These are phyloP conservation scores for Protobothrops mucrosquamatus DNA, from an alignment of 2,113 vertebrate genomes.

Conservation along the genomic window DNA sequence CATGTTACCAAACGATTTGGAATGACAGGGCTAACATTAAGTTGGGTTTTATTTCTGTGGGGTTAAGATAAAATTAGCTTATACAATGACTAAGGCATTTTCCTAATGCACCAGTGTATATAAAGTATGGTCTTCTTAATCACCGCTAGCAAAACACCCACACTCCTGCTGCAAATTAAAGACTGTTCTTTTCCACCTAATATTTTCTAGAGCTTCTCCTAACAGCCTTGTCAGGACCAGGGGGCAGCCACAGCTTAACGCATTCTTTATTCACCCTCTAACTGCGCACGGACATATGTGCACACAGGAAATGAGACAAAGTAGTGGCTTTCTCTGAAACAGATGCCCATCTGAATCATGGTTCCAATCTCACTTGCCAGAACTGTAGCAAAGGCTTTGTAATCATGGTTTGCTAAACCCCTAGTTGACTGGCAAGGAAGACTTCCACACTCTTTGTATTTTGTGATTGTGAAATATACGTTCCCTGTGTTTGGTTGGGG, in stretches of 20 bases:
- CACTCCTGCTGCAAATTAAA: not conserved
- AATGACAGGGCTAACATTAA: not conserved
- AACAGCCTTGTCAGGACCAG: not conserved
- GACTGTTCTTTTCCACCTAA: not conserved
- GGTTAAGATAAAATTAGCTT: not conserved
- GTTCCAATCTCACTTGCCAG: not conserved
- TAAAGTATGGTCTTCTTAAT: not conserved
- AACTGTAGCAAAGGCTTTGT: not conserved
- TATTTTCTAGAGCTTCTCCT: not conserved
- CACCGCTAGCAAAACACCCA: not conserved
- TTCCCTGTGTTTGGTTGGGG: not conserved
- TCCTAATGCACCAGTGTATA: not conserved
- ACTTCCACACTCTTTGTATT: not conserved
- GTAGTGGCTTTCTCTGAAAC: not conserved
- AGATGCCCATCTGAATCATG: not conserved
- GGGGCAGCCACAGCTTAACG: not conserved
- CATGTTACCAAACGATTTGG: not conserved
- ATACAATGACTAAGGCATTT: not conserved
- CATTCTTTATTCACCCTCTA: not conserved
- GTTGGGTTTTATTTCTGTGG: not conserved
- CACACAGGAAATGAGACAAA: not conserved
- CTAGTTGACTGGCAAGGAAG: not conserved
- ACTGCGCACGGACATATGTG: not conserved
- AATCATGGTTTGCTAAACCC: not conserved
- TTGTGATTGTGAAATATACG: not conserved